Percentiles rank a stretch among this genome's conserved stretches.
Conservation (phyloP, 2,113 vertebrate genomes). For the Pyxicephalus adspersus region DNA sequence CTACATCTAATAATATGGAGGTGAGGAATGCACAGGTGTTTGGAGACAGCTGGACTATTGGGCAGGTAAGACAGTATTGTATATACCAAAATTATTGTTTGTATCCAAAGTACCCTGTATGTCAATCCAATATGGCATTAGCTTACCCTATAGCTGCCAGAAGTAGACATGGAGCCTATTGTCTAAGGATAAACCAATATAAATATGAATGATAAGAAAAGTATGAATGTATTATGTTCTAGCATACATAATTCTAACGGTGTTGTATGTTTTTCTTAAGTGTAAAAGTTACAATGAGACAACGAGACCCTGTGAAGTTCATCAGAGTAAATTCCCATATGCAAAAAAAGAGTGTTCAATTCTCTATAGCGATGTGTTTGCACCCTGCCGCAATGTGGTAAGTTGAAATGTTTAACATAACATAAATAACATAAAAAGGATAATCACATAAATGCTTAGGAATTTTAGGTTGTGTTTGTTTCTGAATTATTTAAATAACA, state of each 20-base stretch:
- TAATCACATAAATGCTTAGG: too few species aligned
- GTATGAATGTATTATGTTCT: too few species aligned
- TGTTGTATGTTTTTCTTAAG: constrained; percentile 64
- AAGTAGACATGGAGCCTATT: too few species aligned
- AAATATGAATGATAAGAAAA: too few species aligned
- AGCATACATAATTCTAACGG: too few species aligned
- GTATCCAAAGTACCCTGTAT: too few species aligned
- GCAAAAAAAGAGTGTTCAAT: constrained; percentile 96
- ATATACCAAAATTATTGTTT: neutral
- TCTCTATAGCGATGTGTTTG: constrained; percentile 95
- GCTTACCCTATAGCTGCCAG: too few species aligned
- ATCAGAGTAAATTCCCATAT: constrained; percentile 94
- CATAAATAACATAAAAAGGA: too few species aligned
- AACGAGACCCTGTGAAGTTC: constrained; percentile 89
- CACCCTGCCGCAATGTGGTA: constrained; percentile 96
- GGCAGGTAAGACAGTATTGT: constrained; percentile 78
- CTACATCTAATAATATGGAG: constrained; percentile 95
- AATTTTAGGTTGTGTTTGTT: too few species aligned
- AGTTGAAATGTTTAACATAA: constrained; percentile 60
- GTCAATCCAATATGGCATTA: too few species aligned
- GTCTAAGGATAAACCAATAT: too few species aligned
- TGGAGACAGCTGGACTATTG: constrained; percentile 95
- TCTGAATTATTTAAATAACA: too few species aligned
- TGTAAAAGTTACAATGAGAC: constrained; percentile 87
- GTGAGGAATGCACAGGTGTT: constrained; percentile 95